These are phyloP conservation scores for Plecotus auritus DNA, from an alignment of 2,113 vertebrate genomes.

Conservation along the genomic window DNA sequence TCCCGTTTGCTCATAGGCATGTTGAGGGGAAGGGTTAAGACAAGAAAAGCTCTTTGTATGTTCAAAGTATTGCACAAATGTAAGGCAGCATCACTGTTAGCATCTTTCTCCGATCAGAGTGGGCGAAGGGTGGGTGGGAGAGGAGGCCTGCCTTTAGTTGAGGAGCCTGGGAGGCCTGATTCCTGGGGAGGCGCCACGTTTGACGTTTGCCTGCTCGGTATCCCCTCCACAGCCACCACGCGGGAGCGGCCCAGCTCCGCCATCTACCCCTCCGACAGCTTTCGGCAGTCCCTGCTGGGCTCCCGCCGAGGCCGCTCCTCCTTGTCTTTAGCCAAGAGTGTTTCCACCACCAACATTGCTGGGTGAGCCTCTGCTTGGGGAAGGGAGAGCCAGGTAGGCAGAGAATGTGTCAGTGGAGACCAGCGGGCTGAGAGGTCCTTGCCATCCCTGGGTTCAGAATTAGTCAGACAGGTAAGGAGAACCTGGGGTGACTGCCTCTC, in stretches of 20 bases:
- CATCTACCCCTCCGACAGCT: slow-evolving; percentile 91
- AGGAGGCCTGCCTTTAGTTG: background rate
- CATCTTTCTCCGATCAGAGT: background rate
- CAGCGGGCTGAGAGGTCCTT: background rate
- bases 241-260: slow-evolving; percentile 91
- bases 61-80: too few species aligned
- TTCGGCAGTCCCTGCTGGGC: slow-evolving; percentile 90
- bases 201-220: rapidly evolving
- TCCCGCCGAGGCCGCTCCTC: slow-evolving; percentile 86
- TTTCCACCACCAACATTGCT: slow-evolving; percentile 95
- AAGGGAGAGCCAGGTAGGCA: background rate
- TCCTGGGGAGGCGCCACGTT: background rate
- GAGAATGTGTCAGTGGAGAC: background rate
- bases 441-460: background rate
- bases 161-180: background rate
- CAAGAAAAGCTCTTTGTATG: background rate
- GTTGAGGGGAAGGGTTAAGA: background rate
- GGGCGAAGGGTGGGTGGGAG: too few species aligned
- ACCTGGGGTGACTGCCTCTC: background rate
- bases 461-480: background rate
- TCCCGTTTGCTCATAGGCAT: background rate
- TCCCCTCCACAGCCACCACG: slow-evolving; percentile 75
- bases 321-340: slow-evolving; percentile 91
- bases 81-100: rapidly evolving
- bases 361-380: slow-evolving; percentile 81